Evolutionary conservation across 2,888 invertebrate genomes (phyloP).

Genomic region (Cheilosia soror): DNA sequence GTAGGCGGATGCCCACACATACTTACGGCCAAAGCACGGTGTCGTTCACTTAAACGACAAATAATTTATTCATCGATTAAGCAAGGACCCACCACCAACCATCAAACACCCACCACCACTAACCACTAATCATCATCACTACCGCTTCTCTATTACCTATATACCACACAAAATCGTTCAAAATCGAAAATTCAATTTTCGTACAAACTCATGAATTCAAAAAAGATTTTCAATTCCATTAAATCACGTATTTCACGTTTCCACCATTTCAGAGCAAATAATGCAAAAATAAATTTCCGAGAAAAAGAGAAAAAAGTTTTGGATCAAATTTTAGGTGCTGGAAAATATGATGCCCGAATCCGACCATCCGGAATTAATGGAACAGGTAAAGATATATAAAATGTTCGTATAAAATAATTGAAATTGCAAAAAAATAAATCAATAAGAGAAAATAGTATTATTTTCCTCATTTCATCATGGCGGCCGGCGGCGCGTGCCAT

Average conservation of each 20-base stretch:
- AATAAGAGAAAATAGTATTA: neutral
- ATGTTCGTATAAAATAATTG: slow-evolving; percentile 31
- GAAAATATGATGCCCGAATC: slow-evolving; percentile 96
- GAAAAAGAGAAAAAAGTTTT: slow-evolving; percentile 97
- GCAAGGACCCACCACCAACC: slow-evolving; percentile 34
- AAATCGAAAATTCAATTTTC: slow-evolving; percentile 66
- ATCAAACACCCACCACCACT: slow-evolving; percentile 39
- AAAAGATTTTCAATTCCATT: slow-evolving; percentile 72
- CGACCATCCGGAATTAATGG: slow-evolving; percentile 96
- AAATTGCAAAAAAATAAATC: slow-evolving; percentile 14
- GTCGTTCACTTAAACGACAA: slow-evolving; percentile 56
- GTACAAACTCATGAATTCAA: slow-evolving; percentile 62
- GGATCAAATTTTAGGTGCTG: slow-evolving; percentile 95
- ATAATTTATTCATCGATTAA: slow-evolving; percentile 76
- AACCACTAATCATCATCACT: slow-evolving; percentile 11
- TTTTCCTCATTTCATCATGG: slow-evolving; percentile 18
- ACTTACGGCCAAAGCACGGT: neutral
- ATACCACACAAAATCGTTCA: neutral
- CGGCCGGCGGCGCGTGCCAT: neutral
- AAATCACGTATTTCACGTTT: slow-evolving; percentile 74
- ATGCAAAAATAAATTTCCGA: slow-evolving; percentile 94
- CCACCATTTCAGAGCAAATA: slow-evolving; percentile 88
- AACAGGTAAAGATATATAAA: slow-evolving; percentile 89
- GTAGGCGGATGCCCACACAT: slow-evolving; percentile 34
- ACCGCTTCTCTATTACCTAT: slow-evolving; percentile 15